Evolutionary conservation across 37 sponge, comb jelly and placozoan species (phyloP).

Genomic region (Mnemiopsis leidyi): DNA sequence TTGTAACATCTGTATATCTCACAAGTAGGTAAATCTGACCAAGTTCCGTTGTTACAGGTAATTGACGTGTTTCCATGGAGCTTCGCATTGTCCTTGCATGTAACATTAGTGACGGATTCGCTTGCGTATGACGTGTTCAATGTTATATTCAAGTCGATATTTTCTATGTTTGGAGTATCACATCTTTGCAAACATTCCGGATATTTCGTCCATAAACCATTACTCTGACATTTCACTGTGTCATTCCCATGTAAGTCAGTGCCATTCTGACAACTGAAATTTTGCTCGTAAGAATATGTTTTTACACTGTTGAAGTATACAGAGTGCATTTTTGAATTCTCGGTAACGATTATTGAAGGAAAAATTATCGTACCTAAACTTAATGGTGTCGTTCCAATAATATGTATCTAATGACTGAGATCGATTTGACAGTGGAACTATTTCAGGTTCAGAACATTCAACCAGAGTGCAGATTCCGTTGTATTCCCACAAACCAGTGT

Average conservation of each 20-base stretch:
- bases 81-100: conserved; percentile 36
- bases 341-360: too few species aligned
- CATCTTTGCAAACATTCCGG: not conserved
- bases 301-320: too few species aligned
- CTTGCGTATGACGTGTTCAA: not conserved
- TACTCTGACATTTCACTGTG: conserved; percentile 20
- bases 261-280: conserved; percentile 6
- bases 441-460: not conserved
- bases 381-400: conserved; percentile 18
- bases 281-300: too few species aligned
- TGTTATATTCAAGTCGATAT: not conserved
- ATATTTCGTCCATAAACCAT: not conserved
- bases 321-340: too few species aligned
- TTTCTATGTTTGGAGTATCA: not conserved
- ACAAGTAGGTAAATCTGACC: not conserved
- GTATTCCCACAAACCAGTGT: not conserved
- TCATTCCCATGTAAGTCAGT: not conserved
- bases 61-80: not conserved
- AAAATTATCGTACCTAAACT: not conserved
- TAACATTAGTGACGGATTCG: not conserved
- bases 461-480: not conserved
- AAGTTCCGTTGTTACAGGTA: conserved; percentile 34
- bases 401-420: not conserved
- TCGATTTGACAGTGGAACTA: not conserved
- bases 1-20: conserved; percentile 15